phyloP scores from a whole-genome alignment of 2,113 vertebrate genomes.

The Sardina pilchardus region DNA sequence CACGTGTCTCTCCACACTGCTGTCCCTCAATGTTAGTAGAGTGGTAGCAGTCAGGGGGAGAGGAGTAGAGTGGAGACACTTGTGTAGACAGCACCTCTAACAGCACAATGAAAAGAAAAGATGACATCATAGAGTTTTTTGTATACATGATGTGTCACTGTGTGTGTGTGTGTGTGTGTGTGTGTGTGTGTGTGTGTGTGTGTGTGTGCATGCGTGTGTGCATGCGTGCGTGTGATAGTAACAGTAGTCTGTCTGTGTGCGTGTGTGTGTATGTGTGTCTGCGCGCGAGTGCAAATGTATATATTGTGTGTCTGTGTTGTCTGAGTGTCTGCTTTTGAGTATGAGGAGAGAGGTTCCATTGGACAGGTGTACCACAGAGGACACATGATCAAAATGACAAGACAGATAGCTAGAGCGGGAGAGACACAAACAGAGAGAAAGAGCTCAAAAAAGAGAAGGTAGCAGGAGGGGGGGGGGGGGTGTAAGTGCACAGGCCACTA shows the following conservation, averaged over 20 bases:
- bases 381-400: constrained; percentile 39
- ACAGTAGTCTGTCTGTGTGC: neutral
- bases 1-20: constrained; percentile 9
- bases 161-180: neutral
- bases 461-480: too few relatives aligned
- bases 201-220: neutral
- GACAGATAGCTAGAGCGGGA: constrained; percentile 18
- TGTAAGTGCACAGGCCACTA: neutral
- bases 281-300: too few relatives aligned
- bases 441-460: neutral
- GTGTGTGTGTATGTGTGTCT: neutral
- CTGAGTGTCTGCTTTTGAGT: neutral
- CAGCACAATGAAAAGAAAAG: neutral
- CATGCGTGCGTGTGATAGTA: neutral
- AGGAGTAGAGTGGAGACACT: neutral
- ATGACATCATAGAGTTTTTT: constrained; percentile 41
- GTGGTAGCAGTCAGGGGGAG: neutral
- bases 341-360: constrained; percentile 26
- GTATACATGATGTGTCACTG: too few relatives aligned
- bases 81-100: neutral
- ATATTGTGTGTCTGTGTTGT: neutral
- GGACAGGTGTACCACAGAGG: constrained; percentile 24
- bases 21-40: constrained; percentile 22
- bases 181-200: neutral
- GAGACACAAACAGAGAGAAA: neutral